Percentiles rank a stretch among this genome's conserved stretches.
Evolutionary conservation across 2,113 vertebrate species (phyloP).

Genomic region (Nothocercus nigrocapillus): DNA sequence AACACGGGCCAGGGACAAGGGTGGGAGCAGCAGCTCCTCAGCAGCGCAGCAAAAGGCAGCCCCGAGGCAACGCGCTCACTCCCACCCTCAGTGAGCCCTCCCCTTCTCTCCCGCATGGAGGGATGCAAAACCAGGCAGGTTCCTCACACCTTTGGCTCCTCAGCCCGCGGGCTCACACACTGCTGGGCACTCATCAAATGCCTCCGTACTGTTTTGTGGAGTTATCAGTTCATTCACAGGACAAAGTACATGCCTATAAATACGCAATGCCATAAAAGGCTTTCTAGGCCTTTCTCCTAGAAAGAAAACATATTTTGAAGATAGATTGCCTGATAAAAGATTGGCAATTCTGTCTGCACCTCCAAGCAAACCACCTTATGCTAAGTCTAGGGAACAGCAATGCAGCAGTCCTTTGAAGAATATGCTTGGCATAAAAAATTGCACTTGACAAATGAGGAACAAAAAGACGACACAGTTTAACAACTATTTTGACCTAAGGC

Average conservation of each 20-base stretch:
- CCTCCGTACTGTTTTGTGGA: not conserved
- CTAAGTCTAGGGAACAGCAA: not conserved
- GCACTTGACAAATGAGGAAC: not conserved
- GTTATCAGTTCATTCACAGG: not conserved
- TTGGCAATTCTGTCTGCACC: not conserved
- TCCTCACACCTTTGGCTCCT: not conserved
- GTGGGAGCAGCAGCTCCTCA: not conserved
- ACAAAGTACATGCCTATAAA: not conserved
- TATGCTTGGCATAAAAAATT: not conserved
- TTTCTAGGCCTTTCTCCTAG: slow-evolving; percentile 13
- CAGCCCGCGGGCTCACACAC: not conserved
- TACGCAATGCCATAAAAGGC: slow-evolving; percentile 9
- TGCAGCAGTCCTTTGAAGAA: not conserved
- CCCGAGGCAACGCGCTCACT: rapidly evolving
- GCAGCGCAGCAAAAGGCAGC: not conserved
- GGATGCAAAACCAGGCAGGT: not conserved
- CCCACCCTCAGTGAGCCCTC: not conserved
- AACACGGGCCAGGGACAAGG: not conserved
- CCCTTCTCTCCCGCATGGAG: not conserved
- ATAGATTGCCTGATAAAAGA: not conserved
- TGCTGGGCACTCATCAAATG: not conserved
- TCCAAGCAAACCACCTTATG: not conserved
- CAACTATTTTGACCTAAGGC: not conserved
- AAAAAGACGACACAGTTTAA: not conserved
- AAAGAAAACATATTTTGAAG: slow-evolving; percentile 17